Percentiles rank a stretch among this genome's conserved stretches.
Conservation (phyloP, 2,113 vertebrate species). For the Megaptera novaeangliae region DNA sequence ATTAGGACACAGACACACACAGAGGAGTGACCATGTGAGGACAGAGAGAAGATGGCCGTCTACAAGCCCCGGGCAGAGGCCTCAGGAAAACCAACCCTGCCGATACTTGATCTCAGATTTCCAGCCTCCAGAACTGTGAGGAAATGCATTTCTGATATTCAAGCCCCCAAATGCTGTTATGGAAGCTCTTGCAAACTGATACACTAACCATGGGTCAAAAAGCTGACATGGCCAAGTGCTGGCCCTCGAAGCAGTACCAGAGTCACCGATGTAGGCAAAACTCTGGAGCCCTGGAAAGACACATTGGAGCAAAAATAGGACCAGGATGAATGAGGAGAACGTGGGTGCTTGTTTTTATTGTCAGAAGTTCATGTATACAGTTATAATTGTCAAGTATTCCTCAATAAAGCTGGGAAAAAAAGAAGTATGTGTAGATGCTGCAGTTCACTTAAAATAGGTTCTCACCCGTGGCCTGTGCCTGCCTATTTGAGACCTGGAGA, state of each 20-base stretch:
- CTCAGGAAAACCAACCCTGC: not conserved
- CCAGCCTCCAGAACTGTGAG: not conserved
- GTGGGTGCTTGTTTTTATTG: rapidly evolving
- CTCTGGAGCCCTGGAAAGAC: not conserved
- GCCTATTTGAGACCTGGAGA: rapidly evolving
- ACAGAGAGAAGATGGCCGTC: not conserved
- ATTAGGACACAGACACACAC: not conserved
- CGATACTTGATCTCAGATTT: rapidly evolving
- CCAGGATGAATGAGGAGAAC: rapidly evolving
- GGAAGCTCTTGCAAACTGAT: too few relatives aligned
- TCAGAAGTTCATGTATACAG: not conserved
- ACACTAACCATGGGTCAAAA: rapidly evolving
- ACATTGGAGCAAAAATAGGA: not conserved
- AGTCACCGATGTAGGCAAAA: rapidly evolving
- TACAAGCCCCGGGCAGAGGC: not conserved
- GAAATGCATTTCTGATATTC: not conserved
- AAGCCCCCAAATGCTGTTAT: rapidly evolving
- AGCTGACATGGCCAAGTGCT: rapidly evolving
- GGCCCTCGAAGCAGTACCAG: rapidly evolving
- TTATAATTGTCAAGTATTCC: too few relatives aligned
- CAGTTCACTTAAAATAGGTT: not conserved
- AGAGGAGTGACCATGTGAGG: rapidly evolving
- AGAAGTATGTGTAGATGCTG: rapidly evolving
- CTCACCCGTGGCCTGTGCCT: rapidly evolving
- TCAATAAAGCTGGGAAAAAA: not conserved